Conservation (phyloP, 2,888 invertebrate species). For the Torymus aiolomorphi region DNA sequence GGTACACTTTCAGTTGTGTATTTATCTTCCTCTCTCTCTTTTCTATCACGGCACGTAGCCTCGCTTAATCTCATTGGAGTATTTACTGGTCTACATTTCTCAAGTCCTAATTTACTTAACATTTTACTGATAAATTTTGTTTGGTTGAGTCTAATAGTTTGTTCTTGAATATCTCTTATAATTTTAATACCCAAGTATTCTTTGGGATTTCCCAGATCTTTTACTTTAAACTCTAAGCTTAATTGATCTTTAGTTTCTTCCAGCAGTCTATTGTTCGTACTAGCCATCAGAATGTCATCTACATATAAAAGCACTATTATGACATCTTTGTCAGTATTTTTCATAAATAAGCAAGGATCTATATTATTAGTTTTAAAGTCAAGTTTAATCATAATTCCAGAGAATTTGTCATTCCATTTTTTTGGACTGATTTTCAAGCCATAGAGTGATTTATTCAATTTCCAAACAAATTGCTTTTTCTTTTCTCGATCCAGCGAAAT, state of each 20-base stretch:
- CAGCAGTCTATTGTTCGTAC: background rate
- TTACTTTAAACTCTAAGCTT: slow-evolving; percentile 10
- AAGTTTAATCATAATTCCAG: background rate
- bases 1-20: background rate
- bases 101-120: background rate
- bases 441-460: too few species aligned
- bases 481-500: background rate
- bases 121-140: background rate
- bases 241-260: background rate
- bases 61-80: background rate
- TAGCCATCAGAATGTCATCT: background rate
- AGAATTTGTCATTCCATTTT: slow-evolving; percentile 11
- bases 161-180: too few species aligned
- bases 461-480: background rate
- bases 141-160: background rate
- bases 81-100: background rate
- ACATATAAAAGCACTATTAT: too few species aligned
- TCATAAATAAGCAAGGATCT: slow-evolving; percentile 4
- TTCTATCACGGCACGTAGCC: background rate
- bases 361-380: too few species aligned
- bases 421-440: slow-evolving; percentile 8
- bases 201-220: slow-evolving; percentile 40
- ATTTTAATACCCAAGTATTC: slow-evolving; percentile 24
- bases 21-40: background rate
- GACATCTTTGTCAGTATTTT: background rate